Conservation (phyloP, 2,113 vertebrate species). For the Rhagologus leucostigma region DNA sequence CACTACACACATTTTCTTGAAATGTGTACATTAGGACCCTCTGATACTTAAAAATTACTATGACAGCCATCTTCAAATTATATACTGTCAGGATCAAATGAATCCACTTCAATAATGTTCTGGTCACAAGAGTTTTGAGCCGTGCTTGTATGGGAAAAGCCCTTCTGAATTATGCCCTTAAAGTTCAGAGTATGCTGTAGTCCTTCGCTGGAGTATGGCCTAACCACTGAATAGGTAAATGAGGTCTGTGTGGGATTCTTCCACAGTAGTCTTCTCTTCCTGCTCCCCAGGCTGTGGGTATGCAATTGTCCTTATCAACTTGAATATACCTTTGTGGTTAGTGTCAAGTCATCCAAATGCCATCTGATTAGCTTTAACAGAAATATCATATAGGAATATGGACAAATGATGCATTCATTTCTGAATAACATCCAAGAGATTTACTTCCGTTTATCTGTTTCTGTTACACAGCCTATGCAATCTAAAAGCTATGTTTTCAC, state of each 20-base stretch:
- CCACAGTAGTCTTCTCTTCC: neutral
- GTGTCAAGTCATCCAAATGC: neutral
- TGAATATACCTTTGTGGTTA: neutral
- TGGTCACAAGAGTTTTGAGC: neutral
- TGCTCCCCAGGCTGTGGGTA: neutral
- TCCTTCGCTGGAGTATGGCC: neutral
- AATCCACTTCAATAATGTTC: neutral
- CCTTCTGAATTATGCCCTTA: neutral
- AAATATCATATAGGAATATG: neutral
- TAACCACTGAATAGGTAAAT: neutral
- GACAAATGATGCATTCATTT: neutral
- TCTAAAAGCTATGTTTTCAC: neutral
- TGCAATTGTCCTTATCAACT: neutral
- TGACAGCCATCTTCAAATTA: neutral
- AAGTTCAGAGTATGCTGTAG: neutral
- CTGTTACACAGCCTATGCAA: neutral
- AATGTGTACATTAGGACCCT: neutral
- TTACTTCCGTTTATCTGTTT: neutral
- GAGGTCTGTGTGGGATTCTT: neutral
- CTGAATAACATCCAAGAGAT: neutral
- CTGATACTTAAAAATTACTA: neutral
- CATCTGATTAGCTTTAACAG: neutral
- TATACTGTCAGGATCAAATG: neutral
- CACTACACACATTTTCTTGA: neutral
- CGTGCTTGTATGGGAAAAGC: neutral